phyloP scores from a whole-genome alignment of 2,113 vertebrate genomes.

The Stigmatopora argus region DNA sequence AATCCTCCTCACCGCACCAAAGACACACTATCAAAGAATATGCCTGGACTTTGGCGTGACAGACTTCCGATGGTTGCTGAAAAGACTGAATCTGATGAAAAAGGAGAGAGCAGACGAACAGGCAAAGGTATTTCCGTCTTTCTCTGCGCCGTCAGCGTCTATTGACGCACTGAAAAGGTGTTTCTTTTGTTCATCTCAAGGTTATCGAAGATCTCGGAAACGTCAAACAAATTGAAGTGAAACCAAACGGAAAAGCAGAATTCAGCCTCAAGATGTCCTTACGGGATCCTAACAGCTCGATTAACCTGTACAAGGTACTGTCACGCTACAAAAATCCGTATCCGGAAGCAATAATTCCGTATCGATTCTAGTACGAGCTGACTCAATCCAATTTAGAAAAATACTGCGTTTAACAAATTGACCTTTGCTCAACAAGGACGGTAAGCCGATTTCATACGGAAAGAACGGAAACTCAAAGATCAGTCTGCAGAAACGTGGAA shows the following conservation, averaged over 20 bases:
- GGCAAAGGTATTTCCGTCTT: constrained; percentile 65
- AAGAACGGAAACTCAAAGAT: constrained; percentile 66
- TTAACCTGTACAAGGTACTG: constrained; percentile 82
- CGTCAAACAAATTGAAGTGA: constrained; percentile 74
- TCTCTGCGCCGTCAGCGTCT: neutral
- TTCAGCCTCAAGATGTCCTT: constrained; percentile 81
- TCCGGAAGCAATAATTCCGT: too few species aligned
- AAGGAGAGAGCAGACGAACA: constrained; percentile 71
- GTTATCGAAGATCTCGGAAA: constrained; percentile 70
- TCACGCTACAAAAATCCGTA: too few species aligned
- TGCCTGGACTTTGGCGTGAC: constrained; percentile 80
- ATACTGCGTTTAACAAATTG: neutral
- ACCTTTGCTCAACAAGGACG: constrained; percentile 69
- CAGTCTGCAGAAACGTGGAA: constrained; percentile 68
- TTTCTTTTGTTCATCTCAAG: constrained; percentile 48
- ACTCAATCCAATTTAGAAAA: neutral
- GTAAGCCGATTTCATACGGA: constrained; percentile 65
- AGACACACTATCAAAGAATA: constrained; percentile 82
- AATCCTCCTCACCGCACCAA: constrained; percentile 75
- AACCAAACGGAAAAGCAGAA: constrained; percentile 66
- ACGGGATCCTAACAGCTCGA: constrained; percentile 67
- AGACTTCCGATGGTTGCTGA: constrained; percentile 86
- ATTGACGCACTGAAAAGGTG: neutral
- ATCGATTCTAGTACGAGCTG: too few species aligned
- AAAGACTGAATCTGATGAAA: constrained; percentile 76